Conservation (phyloP, 2,888 invertebrate species). For the Microplitis deprimator region DNA sequence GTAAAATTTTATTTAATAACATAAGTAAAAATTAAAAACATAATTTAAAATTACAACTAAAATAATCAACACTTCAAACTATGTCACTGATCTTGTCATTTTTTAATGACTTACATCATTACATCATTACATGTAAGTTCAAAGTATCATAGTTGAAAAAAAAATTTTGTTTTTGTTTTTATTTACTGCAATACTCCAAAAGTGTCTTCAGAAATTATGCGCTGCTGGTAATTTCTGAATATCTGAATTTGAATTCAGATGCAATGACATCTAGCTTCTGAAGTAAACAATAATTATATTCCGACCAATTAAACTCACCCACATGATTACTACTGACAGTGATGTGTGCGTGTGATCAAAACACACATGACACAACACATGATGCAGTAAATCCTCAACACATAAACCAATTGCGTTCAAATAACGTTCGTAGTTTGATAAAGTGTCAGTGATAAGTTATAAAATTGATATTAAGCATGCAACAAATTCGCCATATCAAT, state of each 20-base stretch:
- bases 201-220: no score
- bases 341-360: not conserved
- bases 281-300: not conserved
- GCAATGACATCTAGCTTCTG: not conserved
- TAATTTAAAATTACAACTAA: not conserved
- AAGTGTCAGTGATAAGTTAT: not conserved
- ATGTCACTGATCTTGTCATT: constrained; percentile 7
- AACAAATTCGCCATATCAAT: not conserved
- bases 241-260: not conserved
- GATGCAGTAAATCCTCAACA: not conserved
- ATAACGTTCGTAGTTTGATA: not conserved
- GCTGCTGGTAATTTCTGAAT: no score
- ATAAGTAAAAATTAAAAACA: not conserved
- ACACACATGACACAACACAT: not conserved
- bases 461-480: not conserved
- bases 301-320: not conserved
- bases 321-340: not conserved
- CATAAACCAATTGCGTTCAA: not conserved
- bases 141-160: constrained; percentile 7
- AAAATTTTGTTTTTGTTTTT: no score
- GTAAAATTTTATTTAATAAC: not conserved
- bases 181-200: no score
- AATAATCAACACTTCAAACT: not conserved
- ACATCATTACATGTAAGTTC: constrained; percentile 13
- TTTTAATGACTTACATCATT: constrained; percentile 13